phyloP scores from a whole-genome alignment of 2,888 invertebrate species.

The Doris montereyensis region DNA sequence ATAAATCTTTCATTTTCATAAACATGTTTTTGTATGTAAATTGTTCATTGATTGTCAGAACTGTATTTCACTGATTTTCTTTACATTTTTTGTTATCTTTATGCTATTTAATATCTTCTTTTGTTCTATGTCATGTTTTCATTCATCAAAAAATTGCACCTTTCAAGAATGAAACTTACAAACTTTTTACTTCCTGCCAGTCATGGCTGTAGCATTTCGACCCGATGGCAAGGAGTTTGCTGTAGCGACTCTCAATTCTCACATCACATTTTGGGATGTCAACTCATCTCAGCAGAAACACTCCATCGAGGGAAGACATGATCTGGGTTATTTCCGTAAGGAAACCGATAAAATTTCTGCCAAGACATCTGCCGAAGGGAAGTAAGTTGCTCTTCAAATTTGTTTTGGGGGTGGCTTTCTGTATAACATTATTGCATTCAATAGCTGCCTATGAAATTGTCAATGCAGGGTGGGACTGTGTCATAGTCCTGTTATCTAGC shows the following conservation, averaged over 20 bases:
- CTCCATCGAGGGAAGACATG: constrained; percentile 89
- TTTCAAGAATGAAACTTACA: no score
- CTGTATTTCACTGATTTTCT: not conserved
- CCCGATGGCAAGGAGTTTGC: constrained; percentile 95
- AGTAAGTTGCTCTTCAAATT: no score
- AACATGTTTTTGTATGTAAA: no score
- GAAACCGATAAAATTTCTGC: constrained; percentile 90
- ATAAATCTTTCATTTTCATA: no score
- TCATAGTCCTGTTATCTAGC: no score
- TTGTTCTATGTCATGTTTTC: no score
- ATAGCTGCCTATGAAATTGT: no score
- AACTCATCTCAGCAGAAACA: constrained; percentile 76
- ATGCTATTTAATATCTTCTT: not conserved
- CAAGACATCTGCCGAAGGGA: constrained; percentile 86
- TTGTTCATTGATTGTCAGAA: no score
- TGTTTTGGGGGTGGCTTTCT: no score
- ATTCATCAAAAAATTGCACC: no score
- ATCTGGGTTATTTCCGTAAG: constrained; percentile 88
- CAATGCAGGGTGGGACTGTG: no score
- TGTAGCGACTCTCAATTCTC: constrained; percentile 84
- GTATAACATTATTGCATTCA: no score
- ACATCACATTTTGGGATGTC: constrained; percentile 69
- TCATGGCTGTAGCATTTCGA: constrained; percentile 86
- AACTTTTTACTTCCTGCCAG: constrained; percentile 75
- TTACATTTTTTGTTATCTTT: not conserved